These are phyloP conservation scores for Ptychochromis oligacanthus DNA, from an alignment of 2,113 vertebrate species.

Conservation along the genomic window DNA sequence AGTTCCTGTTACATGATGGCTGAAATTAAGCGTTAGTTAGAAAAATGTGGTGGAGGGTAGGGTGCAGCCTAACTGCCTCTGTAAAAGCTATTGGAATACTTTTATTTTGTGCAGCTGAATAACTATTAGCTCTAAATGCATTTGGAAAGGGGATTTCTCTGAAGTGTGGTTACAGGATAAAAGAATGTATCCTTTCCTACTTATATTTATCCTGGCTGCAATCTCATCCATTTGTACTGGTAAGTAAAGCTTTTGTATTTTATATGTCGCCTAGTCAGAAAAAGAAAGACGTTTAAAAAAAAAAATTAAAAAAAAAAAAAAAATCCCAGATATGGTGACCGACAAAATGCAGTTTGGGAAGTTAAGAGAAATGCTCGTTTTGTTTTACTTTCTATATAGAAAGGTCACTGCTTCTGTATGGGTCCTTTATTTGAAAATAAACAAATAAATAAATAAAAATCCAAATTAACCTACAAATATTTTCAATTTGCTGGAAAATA, in stretches of 20 bases:
- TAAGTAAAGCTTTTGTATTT: conserved; percentile 25
- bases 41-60: background rate
- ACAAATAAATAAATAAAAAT: background rate
- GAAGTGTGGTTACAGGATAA: background rate
- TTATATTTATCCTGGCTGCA: background rate
- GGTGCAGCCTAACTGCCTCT: background rate
- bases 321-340: background rate
- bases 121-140: background rate
- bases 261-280: background rate
- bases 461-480: background rate
- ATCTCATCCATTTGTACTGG: conserved; percentile 23
- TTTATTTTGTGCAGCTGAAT: background rate
- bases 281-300: background rate
- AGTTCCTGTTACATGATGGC: conserved; percentile 64
- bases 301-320: background rate
- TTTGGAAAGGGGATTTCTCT: background rate
- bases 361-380: background rate
- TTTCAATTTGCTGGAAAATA: background rate
- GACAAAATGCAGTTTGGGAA: background rate
- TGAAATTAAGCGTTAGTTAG: background rate
- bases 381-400: background rate
- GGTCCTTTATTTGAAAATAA: background rate
- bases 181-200: conserved; percentile 30
- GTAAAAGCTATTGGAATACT: background rate
- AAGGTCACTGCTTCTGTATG: background rate